phyloP scores from a whole-genome alignment of 2,888 invertebrate species.

The Andricus curvator region DNA sequence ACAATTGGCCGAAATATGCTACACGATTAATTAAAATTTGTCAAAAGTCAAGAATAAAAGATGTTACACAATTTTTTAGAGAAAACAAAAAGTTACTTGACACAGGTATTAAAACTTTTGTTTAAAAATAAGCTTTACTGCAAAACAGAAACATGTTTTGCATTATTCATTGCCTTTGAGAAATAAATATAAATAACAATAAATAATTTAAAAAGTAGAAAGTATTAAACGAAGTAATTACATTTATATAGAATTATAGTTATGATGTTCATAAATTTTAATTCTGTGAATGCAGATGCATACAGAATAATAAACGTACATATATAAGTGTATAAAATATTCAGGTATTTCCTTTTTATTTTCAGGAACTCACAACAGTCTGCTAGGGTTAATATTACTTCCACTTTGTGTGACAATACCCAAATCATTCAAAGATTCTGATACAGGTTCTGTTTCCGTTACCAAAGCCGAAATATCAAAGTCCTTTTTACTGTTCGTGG shows the following conservation, averaged over 20 bases:
- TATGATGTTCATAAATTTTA: too few relatives aligned
- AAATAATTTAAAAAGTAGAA: neutral
- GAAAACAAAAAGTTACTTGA: neutral
- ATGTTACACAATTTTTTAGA: neutral
- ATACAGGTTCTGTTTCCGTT: neutral
- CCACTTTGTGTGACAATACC: neutral
- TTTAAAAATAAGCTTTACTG: neutral
- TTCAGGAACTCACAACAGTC: neutral
- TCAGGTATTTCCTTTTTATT: neutral
- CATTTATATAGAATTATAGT: neutral
- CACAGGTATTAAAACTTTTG: neutral
- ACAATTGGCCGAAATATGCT: neutral
- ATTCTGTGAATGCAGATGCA: too few relatives aligned
- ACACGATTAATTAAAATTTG: neutral
- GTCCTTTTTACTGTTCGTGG: neutral
- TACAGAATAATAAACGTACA: neutral
- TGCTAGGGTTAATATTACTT: neutral
- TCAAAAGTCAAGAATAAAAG: neutral
- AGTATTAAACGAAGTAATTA: neutral
- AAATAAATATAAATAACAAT: neutral
- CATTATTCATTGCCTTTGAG: neutral
- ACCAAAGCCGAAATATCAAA: neutral
- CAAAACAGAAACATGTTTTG: neutral
- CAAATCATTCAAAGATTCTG: neutral
- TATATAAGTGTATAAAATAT: neutral